These are phyloP conservation scores for Cherax destructor DNA, from an alignment of 1,140 invertebrate genomes.

Conservation along the genomic window DNA sequence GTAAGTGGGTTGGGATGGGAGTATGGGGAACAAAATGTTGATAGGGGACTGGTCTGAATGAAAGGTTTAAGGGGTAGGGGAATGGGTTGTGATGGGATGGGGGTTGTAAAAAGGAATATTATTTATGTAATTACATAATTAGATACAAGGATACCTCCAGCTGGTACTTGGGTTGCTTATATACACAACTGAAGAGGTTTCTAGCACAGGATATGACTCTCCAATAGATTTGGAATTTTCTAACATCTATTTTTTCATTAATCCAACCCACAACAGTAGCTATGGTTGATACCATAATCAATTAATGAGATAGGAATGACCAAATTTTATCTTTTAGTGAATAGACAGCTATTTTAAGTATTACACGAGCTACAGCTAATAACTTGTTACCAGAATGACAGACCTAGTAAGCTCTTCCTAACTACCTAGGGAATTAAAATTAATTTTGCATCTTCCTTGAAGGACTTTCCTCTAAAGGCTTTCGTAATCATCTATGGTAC, in stretches of 20 bases:
- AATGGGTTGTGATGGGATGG: neutral
- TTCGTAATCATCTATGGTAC: neutral
- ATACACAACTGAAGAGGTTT: neutral
- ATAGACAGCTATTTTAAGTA: neutral
- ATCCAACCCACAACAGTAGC: neutral
- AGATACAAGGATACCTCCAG: too few relatives aligned
- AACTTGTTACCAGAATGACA: neutral
- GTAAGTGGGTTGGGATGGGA: too few relatives aligned
- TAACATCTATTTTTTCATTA: too few relatives aligned
- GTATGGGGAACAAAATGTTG: too few relatives aligned
- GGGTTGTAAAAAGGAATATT: neutral
- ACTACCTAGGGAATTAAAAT: neutral
- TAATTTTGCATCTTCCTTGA: neutral
- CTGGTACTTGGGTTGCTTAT: too few relatives aligned
- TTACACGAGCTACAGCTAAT: neutral
- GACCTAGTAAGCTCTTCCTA: neutral
- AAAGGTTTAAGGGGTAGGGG: too few relatives aligned
- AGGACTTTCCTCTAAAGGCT: neutral
- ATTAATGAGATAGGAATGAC: neutral
- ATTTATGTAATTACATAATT: too few relatives aligned
- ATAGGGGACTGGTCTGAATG: too few relatives aligned
- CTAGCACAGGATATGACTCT: too few relatives aligned
- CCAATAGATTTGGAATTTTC: too few relatives aligned
- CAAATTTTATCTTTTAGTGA: neutral
- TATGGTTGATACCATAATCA: neutral